Conservation (phyloP, 2,113 vertebrate genomes). For the Anolis carolinensis region DNA sequence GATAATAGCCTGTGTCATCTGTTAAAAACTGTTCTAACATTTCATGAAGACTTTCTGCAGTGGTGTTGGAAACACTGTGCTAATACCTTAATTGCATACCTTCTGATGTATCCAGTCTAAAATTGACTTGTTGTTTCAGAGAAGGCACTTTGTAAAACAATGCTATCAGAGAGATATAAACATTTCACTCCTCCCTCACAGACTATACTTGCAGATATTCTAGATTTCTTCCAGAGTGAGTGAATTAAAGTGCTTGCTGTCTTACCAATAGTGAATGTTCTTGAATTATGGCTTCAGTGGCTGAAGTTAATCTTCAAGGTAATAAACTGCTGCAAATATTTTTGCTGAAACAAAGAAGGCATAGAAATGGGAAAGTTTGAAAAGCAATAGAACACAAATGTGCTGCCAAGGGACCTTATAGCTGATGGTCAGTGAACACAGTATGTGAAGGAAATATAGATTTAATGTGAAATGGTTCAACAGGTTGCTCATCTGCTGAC, state of each 20-base stretch:
- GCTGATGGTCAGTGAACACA: neutral
- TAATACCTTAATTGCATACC: conserved; percentile 55
- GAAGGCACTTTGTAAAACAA: conserved; percentile 41
- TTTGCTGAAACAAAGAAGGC: conserved; percentile 29
- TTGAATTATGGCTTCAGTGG: conserved; percentile 37
- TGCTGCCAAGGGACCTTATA: neutral
- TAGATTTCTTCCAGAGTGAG: conserved; percentile 32
- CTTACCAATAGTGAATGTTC: conserved; percentile 36
- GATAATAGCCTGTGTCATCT: conserved; percentile 13
- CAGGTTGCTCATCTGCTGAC: neutral
- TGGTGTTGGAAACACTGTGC: conserved; percentile 20
- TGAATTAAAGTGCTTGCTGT: conserved; percentile 50
- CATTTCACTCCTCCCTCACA: conserved; percentile 16
- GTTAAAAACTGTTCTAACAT: conserved; percentile 48
- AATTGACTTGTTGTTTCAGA: conserved; percentile 44
- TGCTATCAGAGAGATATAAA: conserved; percentile 35
- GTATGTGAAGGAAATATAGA: conserved; percentile 12
- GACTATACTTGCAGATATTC: conserved; percentile 32
- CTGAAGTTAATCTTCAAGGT: conserved; percentile 49
- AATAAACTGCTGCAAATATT: conserved; percentile 36
- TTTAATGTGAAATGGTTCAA: conserved; percentile 8
- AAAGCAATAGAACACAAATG: neutral
- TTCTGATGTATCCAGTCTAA: conserved; percentile 46
- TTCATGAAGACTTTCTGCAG: conserved; percentile 28
- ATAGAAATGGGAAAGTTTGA: conserved; percentile 33